A percentile compares a stretch with the other conserved stretches of the same genome.
phyloP scores from a whole-genome alignment of 2,888 invertebrate genomes.

The Lamellibrachia satsuma region DNA sequence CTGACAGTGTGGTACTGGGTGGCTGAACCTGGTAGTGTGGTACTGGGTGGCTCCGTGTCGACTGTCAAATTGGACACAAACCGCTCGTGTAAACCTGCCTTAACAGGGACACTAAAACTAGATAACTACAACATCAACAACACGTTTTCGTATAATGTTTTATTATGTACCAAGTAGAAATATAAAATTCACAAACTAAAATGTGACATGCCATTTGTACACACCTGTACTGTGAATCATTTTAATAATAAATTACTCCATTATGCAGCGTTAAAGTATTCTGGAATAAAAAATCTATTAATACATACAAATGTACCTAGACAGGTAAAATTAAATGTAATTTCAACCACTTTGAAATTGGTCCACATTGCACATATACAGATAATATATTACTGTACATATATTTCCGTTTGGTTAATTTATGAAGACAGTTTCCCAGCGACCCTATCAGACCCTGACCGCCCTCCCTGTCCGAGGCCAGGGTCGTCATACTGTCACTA shows the following conservation, averaged over 20 bases:
- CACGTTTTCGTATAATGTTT: neutral
- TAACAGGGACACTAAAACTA: neutral
- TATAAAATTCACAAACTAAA: slow-evolving; percentile 4
- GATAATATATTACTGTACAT: neutral
- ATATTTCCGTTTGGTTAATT: neutral
- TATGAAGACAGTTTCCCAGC: neutral
- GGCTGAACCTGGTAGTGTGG: too few species aligned
- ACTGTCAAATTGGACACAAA: neutral
- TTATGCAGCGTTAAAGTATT: neutral
- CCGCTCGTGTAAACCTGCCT: neutral
- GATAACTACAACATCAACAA: neutral
- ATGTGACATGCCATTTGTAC: neutral
- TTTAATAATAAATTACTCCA: neutral
- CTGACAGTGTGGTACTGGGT: too few species aligned
- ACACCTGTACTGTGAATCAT: neutral
- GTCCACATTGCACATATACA: neutral
- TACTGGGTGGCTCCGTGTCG: neutral
- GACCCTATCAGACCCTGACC: slow-evolving; percentile 10
- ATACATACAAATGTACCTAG: neutral
- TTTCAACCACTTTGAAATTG: neutral
- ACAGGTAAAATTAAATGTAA: neutral
- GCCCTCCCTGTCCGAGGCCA: neutral
- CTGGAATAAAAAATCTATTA: neutral
- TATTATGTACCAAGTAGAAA: neutral
- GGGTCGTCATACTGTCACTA: neutral